Base-by-base conservation (phyloP, 2,888 invertebrate genomes). In the Stenchaetothrips biformis region DNA sequence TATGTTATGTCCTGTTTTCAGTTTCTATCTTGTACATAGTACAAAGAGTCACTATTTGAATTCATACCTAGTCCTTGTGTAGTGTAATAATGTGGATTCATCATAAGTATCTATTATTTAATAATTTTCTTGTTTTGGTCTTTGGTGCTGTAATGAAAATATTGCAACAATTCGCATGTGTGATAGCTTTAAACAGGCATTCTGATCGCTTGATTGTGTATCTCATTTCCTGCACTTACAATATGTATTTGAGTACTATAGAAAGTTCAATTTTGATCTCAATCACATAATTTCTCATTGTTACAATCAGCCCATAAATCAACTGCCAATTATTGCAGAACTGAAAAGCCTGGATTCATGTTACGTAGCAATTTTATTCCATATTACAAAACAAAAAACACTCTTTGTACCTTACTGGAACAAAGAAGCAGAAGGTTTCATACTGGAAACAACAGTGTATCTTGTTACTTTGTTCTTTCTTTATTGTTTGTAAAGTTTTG, bases 1-100 rank as follows among this genome's bases (percentile, higher is more conserved):
- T 74, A 74, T 21, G 67, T 25, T 25, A 21, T 21, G 25, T 25
- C 25, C 67, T 74, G 67, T 74, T n/a, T 25, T 37, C 37, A 21
- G 21, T 21, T 74, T 74, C 67, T 74, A 74, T 25, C 67, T 74
- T 74, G 67, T 74, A 74, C 67, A 74, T 25, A 74, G 25, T 74
- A 25, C 8, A 74, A 74, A 59, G 59, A 59, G 25, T 74, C 67
- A 74, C 67, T 74, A n/a, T 74, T 74, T 11, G 18, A 74, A 74
- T 74, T 7, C 67, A 74, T 74, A 21, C 67, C 67, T 74, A 74
- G 67, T 74, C 67, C 25, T 25, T 74, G 67, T 74, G 67, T 74
- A 74, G 37, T 4, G 37, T 74, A 7, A 74, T 74, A 37, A 37
- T 25, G 53, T 53, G 53, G 53, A 74, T 74, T 74, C 67, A 7